These are phyloP conservation scores for Callionymus lyra DNA, from an alignment of 2,113 vertebrate genomes.

Conservation along the genomic window DNA sequence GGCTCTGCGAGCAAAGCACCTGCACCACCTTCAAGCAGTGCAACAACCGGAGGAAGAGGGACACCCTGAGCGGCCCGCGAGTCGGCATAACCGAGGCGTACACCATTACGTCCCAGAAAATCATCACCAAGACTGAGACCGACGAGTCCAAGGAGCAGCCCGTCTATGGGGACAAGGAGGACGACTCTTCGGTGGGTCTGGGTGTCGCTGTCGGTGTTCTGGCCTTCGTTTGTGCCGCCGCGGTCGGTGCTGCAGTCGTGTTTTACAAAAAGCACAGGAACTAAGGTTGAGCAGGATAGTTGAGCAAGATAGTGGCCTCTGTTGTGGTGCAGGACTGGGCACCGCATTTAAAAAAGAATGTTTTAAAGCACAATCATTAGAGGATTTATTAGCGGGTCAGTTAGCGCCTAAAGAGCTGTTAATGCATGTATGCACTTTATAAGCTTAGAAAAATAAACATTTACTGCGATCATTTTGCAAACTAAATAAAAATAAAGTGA, in stretches of 20 bases:
- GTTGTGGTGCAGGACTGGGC: constrained; percentile 26
- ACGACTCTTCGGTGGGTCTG: constrained; percentile 34
- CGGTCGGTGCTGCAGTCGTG: constrained; percentile 36
- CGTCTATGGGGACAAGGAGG: not conserved
- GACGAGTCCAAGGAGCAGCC: constrained; percentile 23
- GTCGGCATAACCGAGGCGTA: constrained; percentile 20
- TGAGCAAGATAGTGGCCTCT: not conserved
- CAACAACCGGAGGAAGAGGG: constrained; percentile 36
- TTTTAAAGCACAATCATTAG: no score
- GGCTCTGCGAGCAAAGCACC: constrained; percentile 56
- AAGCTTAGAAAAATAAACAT: constrained; percentile 12
- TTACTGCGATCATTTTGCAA: not conserved
- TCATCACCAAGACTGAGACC: constrained; percentile 46
- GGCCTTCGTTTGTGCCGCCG: constrained; percentile 40
- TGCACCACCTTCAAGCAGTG: constrained; percentile 59
- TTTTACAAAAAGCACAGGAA: constrained; percentile 50
- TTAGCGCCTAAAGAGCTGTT: constrained; percentile 20
- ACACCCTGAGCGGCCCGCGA: not conserved
- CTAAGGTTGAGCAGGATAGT: constrained; percentile 8
- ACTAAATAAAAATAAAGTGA: not conserved
- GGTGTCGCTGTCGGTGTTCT: constrained; percentile 58
- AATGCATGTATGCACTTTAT: constrained; percentile 35
- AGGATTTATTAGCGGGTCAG: no score
- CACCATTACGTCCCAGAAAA: constrained; percentile 53
- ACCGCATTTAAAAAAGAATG: constrained; percentile 4